A percentile compares a stretch with the other conserved stretches of the same genome.
Conservation (phyloP, 2,797 vertebrate species). For the Silurus lanzhouensis region DNA sequence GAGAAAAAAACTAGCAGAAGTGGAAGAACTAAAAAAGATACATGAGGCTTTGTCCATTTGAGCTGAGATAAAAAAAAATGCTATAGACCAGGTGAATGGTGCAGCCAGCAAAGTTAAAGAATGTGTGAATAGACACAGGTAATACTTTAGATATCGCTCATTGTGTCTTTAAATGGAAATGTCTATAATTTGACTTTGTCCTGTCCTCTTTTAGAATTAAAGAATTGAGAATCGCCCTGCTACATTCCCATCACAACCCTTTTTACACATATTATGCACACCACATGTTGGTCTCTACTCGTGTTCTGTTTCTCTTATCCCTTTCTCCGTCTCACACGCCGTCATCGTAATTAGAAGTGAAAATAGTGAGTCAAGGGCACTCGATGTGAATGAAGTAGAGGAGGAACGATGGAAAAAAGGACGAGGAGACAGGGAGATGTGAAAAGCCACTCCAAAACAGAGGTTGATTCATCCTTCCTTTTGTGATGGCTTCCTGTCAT, state of each 20-base stretch:
- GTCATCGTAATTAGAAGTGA: neutral
- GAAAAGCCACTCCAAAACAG: conserved; percentile 28
- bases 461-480: conserved; percentile 41
- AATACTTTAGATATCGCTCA: too few relatives aligned
- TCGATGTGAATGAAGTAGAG: neutral
- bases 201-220: neutral
- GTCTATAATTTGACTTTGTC: neutral
- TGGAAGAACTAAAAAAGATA: neutral
- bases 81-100: neutral
- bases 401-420: neutral
- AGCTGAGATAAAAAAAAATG: neutral
- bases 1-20: neutral
- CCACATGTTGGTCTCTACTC: neutral
- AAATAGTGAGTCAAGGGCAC: neutral
- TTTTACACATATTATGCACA: neutral
- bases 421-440: neutral
- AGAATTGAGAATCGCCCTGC: neutral
- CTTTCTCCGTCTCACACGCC: neutral
- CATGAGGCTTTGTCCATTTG: neutral
- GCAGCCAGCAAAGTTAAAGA: too few relatives aligned
- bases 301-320: neutral
- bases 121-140: too few relatives aligned
- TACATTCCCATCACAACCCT: neutral
- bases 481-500: conserved; percentile 40
- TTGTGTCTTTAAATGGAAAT: too few relatives aligned